These are phyloP conservation scores for Melanotaenia boesemani DNA, from an alignment of 2,797 vertebrate genomes.

Conservation along the genomic window DNA sequence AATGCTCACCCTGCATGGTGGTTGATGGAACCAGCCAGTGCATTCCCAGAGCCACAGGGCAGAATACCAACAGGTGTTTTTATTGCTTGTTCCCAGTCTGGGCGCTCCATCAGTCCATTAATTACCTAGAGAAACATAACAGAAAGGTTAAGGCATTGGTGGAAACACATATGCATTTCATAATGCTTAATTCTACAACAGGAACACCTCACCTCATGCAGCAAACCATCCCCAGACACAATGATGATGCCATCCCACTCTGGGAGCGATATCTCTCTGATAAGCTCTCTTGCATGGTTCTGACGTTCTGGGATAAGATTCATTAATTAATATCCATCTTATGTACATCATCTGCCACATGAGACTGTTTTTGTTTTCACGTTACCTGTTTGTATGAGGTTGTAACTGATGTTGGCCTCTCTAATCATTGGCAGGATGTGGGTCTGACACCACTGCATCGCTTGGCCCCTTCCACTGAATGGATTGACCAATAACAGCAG, in stretches of 20 bases:
- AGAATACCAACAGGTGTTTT: slow-evolving; percentile 91
- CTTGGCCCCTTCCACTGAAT: slow-evolving; percentile 90
- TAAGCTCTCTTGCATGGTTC: slow-evolving; percentile 91
- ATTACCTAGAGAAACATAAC: slow-evolving; percentile 84
- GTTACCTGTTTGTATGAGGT: slow-evolving; percentile 93
- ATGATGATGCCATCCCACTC: slow-evolving; percentile 95
- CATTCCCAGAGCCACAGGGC: slow-evolving; percentile 93
- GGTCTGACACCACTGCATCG: slow-evolving; percentile 91
- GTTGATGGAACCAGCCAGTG: slow-evolving; percentile 91
- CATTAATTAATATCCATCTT: background rate
- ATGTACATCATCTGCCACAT: background rate
- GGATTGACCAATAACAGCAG: slow-evolving; percentile 94
- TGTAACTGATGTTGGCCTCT: slow-evolving; percentile 94
- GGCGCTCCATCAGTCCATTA: slow-evolving; percentile 91
- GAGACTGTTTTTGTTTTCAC: background rate
- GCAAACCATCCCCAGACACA: slow-evolving; percentile 90
- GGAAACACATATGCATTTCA: background rate
- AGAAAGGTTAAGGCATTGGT: background rate
- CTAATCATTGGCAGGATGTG: slow-evolving; percentile 92
- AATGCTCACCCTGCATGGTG: slow-evolving; percentile 87
- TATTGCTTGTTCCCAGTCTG: slow-evolving; percentile 93
- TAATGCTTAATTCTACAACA: background rate
- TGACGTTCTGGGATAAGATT: slow-evolving; percentile 83
- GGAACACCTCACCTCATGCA: slow-evolving; percentile 86
- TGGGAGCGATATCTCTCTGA: slow-evolving; percentile 86